A percentile compares a stretch with the other conserved stretches of the same genome.
Conservation (phyloP, 2,888 invertebrate genomes). For the Melipona bicolor region DNA sequence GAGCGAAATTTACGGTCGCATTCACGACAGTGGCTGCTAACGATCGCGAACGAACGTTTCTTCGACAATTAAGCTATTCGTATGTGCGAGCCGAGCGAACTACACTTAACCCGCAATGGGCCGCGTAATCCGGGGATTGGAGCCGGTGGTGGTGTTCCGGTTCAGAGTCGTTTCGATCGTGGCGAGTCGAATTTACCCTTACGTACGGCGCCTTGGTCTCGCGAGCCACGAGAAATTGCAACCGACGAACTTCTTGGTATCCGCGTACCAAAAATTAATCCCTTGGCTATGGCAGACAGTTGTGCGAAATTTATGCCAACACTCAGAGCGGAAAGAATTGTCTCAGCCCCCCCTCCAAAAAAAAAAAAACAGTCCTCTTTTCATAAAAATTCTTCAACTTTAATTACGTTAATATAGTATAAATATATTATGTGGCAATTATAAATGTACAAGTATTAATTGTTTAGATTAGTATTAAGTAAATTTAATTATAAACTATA, state of each 20-base stretch:
- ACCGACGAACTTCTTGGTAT: background rate
- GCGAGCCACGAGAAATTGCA: background rate
- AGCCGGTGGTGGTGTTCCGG: slow-evolving; percentile 19
- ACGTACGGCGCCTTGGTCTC: background rate
- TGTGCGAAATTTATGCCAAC: too few relatives aligned
- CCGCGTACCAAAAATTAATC: too few relatives aligned
- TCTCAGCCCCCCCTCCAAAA: too few relatives aligned
- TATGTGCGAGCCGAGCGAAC: slow-evolving; percentile 10
- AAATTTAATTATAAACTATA: too few relatives aligned
- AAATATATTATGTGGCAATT: too few relatives aligned
- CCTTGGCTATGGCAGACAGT: too few relatives aligned
- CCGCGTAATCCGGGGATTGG: slow-evolving; percentile 39
- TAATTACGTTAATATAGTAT: too few relatives aligned
- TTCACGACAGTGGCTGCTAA: background rate
- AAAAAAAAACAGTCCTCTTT: too few relatives aligned
- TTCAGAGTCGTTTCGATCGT: background rate
- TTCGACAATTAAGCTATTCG: slow-evolving; percentile 43
- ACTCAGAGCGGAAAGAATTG: too few relatives aligned
- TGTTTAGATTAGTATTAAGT: too few relatives aligned
- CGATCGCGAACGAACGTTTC: slow-evolving; percentile 7
- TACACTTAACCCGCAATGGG: slow-evolving; percentile 13
- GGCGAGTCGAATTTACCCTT: background rate
- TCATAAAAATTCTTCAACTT: too few relatives aligned
- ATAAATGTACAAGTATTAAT: too few relatives aligned
- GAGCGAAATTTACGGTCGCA: background rate